Evolutionary conservation across 2,113 vertebrate genomes (phyloP).

Genomic region (Leucopsar rothschildi): DNA sequence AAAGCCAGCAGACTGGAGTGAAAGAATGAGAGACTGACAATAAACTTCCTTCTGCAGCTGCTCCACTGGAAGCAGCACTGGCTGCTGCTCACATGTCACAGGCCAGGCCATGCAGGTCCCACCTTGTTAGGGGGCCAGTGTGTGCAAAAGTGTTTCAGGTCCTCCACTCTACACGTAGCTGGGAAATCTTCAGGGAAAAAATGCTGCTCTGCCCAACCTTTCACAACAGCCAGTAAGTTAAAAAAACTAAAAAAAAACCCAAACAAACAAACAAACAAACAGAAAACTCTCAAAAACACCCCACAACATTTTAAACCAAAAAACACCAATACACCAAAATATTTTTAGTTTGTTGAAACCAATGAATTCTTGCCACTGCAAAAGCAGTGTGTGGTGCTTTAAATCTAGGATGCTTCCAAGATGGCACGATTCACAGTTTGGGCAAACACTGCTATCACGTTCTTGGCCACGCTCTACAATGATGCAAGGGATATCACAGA

Average conservation of each 20-base stretch:
- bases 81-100: background rate
- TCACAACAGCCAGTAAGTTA: background rate
- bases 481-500: background rate
- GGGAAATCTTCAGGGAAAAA: background rate
- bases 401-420: background rate
- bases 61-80: background rate
- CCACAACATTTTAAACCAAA: background rate
- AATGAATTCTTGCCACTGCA: background rate
- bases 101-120: background rate
- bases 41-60: accelerated
- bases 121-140: accelerated
- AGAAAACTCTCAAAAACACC: background rate
- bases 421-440: accelerated
- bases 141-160: background rate
- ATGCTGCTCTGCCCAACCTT: background rate
- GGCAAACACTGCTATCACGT: background rate
- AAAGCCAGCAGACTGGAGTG: background rate
- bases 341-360: background rate
- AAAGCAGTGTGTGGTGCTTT: background rate
- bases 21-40: background rate
- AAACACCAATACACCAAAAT: background rate
- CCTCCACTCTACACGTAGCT: background rate
- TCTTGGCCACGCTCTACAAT: background rate
- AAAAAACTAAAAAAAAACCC: background rate
- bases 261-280: too few species aligned